Conservation (phyloP, 1,140 invertebrate genomes). For the Rhopalosiphum maidis region DNA sequence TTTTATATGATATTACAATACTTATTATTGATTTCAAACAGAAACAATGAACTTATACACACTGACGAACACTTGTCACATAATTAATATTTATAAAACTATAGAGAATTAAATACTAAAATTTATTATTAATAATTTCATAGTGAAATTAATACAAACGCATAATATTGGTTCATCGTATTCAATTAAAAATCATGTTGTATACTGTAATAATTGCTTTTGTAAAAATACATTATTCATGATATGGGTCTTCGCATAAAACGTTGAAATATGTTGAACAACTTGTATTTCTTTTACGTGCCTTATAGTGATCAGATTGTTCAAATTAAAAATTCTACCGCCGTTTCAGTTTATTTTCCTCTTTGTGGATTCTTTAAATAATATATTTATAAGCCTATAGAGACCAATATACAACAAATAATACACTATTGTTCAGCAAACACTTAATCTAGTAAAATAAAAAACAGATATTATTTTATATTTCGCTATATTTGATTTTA, state of each 20-base stretch:
- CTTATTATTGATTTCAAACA: neutral
- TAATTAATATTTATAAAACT: conserved; percentile 15
- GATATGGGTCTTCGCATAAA: neutral
- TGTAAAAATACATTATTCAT: conserved; percentile 54
- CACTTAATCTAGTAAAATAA: neutral
- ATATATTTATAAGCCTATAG: neutral
- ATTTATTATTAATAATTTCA: conserved; percentile 18
- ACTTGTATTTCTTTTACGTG: conserved; percentile 46
- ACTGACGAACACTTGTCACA: neutral
- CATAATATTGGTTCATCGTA: neutral
- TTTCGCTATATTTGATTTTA: too few species aligned
- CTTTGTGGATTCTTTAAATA: conserved; percentile 9
- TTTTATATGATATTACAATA: neutral
- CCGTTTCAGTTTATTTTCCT: conserved; percentile 51
- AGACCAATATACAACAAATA: neutral
- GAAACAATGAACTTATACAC: neutral
- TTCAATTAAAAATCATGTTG: conserved; percentile 36
- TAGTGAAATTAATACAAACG: neutral
- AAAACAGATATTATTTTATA: neutral
- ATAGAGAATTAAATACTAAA: neutral
- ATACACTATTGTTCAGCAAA: neutral
- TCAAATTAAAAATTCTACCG: conserved; percentile 46
- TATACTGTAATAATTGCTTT: conserved; percentile 44
- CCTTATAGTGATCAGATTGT: conserved; percentile 21
- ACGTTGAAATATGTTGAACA: conserved; percentile 51